Evolutionary conservation across 2,113 vertebrate species (phyloP).

Genomic region (Dasyprocta punctata): DNA sequence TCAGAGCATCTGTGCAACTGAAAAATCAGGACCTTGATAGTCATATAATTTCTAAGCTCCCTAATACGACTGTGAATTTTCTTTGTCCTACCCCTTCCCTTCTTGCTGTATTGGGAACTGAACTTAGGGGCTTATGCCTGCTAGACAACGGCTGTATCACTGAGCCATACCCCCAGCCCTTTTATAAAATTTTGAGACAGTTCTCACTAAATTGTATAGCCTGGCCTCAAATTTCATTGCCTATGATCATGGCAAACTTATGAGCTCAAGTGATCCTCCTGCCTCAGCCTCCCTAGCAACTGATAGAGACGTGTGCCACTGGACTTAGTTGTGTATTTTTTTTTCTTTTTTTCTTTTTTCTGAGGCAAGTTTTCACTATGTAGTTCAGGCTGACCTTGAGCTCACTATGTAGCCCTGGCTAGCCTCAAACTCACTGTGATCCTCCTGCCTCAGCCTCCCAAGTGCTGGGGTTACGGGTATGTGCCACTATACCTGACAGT

Average conservation of each 20-base stretch:
- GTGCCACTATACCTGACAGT: background rate
- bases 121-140: background rate
- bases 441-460: background rate
- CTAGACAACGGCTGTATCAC: background rate
- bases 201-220: background rate
- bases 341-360: background rate
- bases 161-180: background rate
- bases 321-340: background rate
- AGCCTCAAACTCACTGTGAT: background rate
- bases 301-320: background rate
- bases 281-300: background rate
- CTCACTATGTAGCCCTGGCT: background rate
- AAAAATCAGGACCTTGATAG: slow-evolving; percentile 60
- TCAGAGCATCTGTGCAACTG: slow-evolving; percentile 66
- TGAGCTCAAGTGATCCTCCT: background rate
- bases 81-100: background rate
- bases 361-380: background rate
- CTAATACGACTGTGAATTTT: background rate
- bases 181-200: background rate
- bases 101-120: background rate
- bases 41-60: background rate
- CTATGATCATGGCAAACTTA: background rate
- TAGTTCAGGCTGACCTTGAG: background rate
- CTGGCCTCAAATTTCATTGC: background rate
- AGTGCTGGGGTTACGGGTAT: background rate